Evolutionary conservation across 1,140 invertebrate genomes (phyloP).

Genomic region (Colletes gigas): DNA sequence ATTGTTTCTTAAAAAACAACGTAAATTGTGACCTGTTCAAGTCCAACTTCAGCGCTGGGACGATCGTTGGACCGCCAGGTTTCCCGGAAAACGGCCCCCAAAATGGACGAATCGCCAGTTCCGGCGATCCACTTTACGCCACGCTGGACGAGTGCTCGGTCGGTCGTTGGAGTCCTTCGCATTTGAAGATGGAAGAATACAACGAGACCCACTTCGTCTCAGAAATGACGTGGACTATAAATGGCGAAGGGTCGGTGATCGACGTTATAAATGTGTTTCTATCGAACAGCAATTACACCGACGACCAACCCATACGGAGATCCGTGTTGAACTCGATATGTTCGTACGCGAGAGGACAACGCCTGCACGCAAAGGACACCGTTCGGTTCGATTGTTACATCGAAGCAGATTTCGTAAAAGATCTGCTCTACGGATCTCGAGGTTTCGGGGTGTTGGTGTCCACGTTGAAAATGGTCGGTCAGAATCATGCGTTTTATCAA

Average conservation of each 20-base stretch:
- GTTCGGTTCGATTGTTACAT: constrained; percentile 9
- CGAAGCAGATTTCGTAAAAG: neutral
- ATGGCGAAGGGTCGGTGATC: neutral
- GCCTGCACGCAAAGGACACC: no score
- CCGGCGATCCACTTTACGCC: neutral
- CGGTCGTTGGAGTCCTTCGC: neutral
- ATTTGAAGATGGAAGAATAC: neutral
- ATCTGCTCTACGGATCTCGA: neutral
- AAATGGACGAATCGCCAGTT: neutral
- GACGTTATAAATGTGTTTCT: neutral
- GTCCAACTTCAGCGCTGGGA: neutral
- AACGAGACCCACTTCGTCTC: neutral
- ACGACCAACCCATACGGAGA: neutral
- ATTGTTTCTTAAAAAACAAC: neutral
- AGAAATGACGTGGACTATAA: neutral
- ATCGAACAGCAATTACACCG: neutral
- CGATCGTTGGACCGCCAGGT: neutral
- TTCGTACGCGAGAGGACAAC: neutral
- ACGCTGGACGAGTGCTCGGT: neutral
- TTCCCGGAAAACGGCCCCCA: neutral
- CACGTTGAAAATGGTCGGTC: neutral
- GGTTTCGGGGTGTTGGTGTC: neutral
- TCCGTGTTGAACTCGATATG: neutral
- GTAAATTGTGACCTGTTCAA: neutral
- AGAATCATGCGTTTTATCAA: neutral